Percentiles rank a stretch among this genome's conserved stretches.
These are phyloP conservation scores for Clarias magur DNA, from an alignment of 2,113 vertebrate species.

Conservation along the genomic window DNA sequence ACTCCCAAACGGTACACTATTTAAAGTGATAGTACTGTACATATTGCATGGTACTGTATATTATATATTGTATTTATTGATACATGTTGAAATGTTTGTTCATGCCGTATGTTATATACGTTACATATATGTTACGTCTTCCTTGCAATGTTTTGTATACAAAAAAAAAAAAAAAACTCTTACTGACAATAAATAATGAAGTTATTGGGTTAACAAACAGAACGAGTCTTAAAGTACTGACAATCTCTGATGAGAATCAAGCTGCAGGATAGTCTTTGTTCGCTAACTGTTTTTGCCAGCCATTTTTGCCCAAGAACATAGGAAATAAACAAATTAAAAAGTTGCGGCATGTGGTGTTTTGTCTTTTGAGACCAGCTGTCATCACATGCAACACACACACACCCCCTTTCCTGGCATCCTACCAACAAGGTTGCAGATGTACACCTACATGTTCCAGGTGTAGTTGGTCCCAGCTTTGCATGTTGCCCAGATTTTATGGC, in stretches of 20 bases:
- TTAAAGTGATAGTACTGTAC: not conserved
- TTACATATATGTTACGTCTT: not conserved
- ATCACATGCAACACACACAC: not conserved
- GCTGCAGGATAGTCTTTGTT: not conserved
- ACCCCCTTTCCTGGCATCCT: slow-evolving; percentile 9
- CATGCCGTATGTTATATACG: not conserved
- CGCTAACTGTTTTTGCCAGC: too few species aligned
- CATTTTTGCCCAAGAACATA: not conserved
- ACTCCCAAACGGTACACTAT: not conserved
- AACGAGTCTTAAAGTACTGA: not conserved
- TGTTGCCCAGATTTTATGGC: slow-evolving; percentile 15
- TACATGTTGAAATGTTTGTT: not conserved
- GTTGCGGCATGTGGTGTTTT: slow-evolving; percentile 2
- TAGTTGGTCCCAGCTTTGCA: slow-evolving; percentile 17
- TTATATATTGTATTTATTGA: not conserved
- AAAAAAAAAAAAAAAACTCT: too few species aligned
- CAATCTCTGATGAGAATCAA: not conserved
- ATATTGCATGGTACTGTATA: not conserved
- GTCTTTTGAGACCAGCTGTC: slow-evolving; percentile 18
- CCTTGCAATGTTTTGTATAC: not conserved
- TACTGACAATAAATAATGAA: not conserved
- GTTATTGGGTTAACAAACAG: not conserved
- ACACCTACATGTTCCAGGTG: slow-evolving; percentile 30
- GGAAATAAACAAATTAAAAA: not conserved
- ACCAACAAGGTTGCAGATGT: slow-evolving; percentile 32